Percentiles rank a stretch among this genome's conserved stretches.
Evolutionary conservation across 2,113 vertebrate species (phyloP).

Genomic region (Astur gentilis): DNA sequence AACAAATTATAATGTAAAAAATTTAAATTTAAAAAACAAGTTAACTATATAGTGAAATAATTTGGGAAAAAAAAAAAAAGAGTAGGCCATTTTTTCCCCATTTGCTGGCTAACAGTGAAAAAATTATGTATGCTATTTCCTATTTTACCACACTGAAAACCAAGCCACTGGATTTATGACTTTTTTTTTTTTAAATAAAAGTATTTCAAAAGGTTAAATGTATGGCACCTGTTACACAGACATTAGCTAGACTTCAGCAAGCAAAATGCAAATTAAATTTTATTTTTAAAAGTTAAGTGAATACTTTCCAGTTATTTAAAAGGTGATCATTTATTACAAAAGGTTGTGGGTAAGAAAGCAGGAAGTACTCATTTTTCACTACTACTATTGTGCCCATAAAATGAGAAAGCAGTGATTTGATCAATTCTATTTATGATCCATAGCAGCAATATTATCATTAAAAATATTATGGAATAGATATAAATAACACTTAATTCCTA

Average conservation of each 20-base stretch:
- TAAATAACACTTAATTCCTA: slow-evolving; percentile 53
- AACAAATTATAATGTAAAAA: not conserved
- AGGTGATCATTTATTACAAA: slow-evolving; percentile 8
- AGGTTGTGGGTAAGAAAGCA: not conserved
- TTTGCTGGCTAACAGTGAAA: not conserved
- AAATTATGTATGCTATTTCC: not conserved
- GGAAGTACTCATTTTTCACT: not conserved
- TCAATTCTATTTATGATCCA: slow-evolving; percentile 26
- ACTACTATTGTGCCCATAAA: not conserved
- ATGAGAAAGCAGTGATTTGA: slow-evolving; percentile 27
- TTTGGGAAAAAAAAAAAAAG: accelerated
- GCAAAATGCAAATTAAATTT: slow-evolving; percentile 28
- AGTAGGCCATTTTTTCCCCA: not conserved
- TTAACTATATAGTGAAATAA: not conserved
- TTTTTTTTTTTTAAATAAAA: not conserved
- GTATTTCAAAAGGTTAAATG: not conserved
- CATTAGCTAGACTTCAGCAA: not conserved
- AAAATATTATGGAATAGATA: slow-evolving; percentile 46
- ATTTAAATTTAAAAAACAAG: not conserved
- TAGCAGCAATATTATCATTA: slow-evolving; percentile 38
- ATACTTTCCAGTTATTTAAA: not conserved
- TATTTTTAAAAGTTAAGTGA: not conserved
- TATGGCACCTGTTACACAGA: not conserved
- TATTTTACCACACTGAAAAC: not conserved
- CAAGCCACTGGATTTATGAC: not conserved